Evolutionary conservation across 1,140 invertebrate species (phyloP).

Genomic region (Sarcophaga peregrina): DNA sequence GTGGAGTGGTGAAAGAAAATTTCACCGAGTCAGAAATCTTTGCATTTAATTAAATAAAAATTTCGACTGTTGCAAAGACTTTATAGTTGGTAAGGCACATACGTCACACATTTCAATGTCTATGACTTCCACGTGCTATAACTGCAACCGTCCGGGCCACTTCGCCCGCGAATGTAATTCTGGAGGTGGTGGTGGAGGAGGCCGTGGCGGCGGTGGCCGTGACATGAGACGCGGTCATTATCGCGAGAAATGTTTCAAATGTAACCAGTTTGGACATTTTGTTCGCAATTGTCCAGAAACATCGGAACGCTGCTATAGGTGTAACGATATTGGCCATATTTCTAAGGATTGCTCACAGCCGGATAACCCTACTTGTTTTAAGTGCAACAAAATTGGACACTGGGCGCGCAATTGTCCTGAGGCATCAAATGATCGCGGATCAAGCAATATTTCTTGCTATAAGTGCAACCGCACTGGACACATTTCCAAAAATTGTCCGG

Average conservation of each 20-base stretch:
- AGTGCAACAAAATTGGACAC: slow-evolving; percentile 89
- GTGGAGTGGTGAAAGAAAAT: slow-evolving; percentile 48
- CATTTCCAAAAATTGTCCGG: slow-evolving; percentile 88
- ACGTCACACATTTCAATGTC: slow-evolving; percentile 47
- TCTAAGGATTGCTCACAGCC: slow-evolving; percentile 88
- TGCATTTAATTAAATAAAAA: slow-evolving; percentile 47
- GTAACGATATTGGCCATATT: slow-evolving; percentile 84
- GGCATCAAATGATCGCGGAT: slow-evolving; percentile 68
- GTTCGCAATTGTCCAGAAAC: slow-evolving; percentile 91
- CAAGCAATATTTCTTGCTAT: slow-evolving; percentile 78
- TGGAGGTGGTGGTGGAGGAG: slow-evolving; percentile 71
- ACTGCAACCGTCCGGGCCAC: slow-evolving; percentile 88
- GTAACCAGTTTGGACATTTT: slow-evolving; percentile 92
- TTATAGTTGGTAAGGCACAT: slow-evolving; percentile 51
- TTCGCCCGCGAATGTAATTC: slow-evolving; percentile 86
- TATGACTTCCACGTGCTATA: slow-evolving; percentile 86
- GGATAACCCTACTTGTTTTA: slow-evolving; percentile 85
- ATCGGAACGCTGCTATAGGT: slow-evolving; percentile 86
- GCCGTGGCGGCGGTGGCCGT: slow-evolving; percentile 67
- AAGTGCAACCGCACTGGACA: slow-evolving; percentile 90
- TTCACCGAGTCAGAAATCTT: slow-evolving; percentile 51
- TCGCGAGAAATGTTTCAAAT: slow-evolving; percentile 93
- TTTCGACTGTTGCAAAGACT: slow-evolving; percentile 55
- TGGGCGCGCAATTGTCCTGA: slow-evolving; percentile 87
- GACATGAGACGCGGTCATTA: slow-evolving; percentile 67